Conservation (phyloP, 2,113 vertebrate species). For the Gallinago jamesoni region DNA sequence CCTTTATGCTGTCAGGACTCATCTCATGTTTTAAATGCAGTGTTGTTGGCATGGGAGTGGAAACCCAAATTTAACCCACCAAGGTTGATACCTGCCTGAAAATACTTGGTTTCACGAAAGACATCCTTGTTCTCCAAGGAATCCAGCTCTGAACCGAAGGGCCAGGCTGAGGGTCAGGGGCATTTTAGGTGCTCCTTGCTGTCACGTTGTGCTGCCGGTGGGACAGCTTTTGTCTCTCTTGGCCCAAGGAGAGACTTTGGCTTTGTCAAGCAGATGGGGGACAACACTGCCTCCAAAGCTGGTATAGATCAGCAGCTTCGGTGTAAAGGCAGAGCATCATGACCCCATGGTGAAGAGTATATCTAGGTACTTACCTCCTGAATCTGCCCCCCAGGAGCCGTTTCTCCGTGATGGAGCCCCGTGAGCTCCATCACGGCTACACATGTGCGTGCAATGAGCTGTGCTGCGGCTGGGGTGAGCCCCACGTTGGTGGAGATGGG, state of each 20-base stretch:
- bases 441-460: rapidly evolving
- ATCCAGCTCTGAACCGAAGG: background rate
- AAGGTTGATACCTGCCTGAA: background rate
- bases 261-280: background rate
- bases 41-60: background rate
- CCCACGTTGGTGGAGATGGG: rapidly evolving
- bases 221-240: background rate
- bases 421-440: rapidly evolving
- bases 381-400: rapidly evolving
- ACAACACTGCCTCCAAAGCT: rapidly evolving
- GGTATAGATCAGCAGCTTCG: background rate
- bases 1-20: background rate
- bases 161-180: background rate
- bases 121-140: background rate
- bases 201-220: background rate
- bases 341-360: rapidly evolving
- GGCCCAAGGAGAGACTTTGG: background rate
- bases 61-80: background rate
- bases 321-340: background rate
- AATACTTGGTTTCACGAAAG: background rate
- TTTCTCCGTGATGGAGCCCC: background rate
- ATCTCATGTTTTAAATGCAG: background rate
- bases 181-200: background rate
- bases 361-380: no score
- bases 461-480: rapidly evolving